Base-by-base conservation (phyloP, 2,113 vertebrate species). In the Cricetomys ansorgei region DNA sequence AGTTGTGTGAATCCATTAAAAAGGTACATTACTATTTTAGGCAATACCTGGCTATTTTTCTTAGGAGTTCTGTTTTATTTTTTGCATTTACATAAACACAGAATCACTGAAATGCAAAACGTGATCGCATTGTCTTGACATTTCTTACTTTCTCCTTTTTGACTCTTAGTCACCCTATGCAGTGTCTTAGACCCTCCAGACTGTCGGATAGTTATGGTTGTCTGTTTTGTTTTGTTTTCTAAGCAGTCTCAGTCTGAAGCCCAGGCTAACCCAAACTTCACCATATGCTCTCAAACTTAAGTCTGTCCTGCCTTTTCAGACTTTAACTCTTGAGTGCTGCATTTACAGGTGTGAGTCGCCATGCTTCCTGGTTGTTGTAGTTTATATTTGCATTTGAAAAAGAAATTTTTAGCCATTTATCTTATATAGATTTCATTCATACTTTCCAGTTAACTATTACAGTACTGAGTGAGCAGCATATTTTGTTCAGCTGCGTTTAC, bases 301-400 rank as follows among this genome's bases (percentile, higher is more conserved):
- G 59, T 9, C 40, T 10, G 40, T 45, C 81, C 81, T 84, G 13
- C 27, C 65, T 27, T 62, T 45, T 84, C 59, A 64, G 40, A 37
- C 17, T 79, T 50, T 43, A n/a, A n/a, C 40, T 23, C 45, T 40
- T 19, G 7, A 84, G 23, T 64, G 12, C n/a, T 43, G 13, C 13
- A 45, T 17, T 83, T 17, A 62, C 2, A 45, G 40, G 7, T 17
- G 1, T 80, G 27, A 25, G 21, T 29, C 12, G 19, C n/a, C 57
- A 43, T 25, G 1, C 23, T 3, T 83, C 8, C 50, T 55, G 16
- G 59, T 31, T 34, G 29, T 2, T 19, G 9, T 12, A 31, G 59
- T 65, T 75, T 95, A 67, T 27, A 31, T 89, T 25, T 81, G 1
- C 40, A 62, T 48, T 92, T 89, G 17, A 50, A 92, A 87, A 95